Evolutionary conservation across 2,113 vertebrate species (phyloP).

Genomic region (Micromys minutus): DNA sequence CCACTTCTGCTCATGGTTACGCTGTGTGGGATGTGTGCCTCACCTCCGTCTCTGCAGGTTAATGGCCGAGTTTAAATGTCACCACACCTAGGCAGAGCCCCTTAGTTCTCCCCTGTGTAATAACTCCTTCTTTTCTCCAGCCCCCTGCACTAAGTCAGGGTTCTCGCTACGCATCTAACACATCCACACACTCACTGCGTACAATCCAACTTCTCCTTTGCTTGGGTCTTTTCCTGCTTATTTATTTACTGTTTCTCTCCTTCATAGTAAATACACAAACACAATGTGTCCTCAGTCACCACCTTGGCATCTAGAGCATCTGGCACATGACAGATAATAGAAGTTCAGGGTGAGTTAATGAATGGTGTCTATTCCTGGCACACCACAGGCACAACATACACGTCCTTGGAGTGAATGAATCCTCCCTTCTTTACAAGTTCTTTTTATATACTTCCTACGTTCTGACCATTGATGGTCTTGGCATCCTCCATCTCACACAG

Average conservation of each 20-base stretch:
- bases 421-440: not conserved
- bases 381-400: not conserved
- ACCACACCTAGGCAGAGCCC: not conserved
- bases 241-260: not conserved
- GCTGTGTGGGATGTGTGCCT: not conserved
- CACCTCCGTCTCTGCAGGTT: not conserved
- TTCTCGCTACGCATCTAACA: not conserved
- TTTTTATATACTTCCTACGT: not conserved
- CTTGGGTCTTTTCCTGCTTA: not conserved
- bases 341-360: not conserved
- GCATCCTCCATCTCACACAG: not conserved
- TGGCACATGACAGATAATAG: not conserved
- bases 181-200: not conserved
- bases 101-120: not conserved
- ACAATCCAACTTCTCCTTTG: not conserved
- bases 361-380: not conserved
- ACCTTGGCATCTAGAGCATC: not conserved
- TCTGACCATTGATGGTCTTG: not conserved
- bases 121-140: not conserved
- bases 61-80: conserved; percentile 5
- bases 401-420: not conserved
- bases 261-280: not conserved
- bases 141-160: not conserved
- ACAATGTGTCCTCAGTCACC: not conserved
- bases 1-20: not conserved